phyloP scores from a whole-genome alignment of 2,888 invertebrate genomes.

The Eurytoma californica region DNA sequence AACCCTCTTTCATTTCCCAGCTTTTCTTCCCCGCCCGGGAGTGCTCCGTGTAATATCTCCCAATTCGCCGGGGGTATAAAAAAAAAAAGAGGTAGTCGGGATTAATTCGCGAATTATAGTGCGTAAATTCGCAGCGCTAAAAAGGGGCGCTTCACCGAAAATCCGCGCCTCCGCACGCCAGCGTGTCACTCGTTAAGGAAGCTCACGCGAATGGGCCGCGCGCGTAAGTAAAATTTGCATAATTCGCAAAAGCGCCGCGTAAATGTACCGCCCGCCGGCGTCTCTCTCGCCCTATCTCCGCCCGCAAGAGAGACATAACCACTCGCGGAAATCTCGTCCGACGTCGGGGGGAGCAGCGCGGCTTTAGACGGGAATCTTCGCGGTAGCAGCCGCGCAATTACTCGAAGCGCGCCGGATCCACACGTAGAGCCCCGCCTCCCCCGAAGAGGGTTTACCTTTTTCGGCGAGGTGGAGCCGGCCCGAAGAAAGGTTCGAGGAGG shows the following conservation, averaged over 20 bases:
- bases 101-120: too few species aligned
- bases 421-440: too few species aligned
- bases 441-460: too few species aligned
- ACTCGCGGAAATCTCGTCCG: conserved; percentile 27
- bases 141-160: not conserved
- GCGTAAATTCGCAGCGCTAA: too few species aligned
- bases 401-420: not conserved
- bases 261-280: not conserved
- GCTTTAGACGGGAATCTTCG: not conserved
- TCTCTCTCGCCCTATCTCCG: not conserved
- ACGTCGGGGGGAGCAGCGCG: not conserved
- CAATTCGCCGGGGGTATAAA: too few species aligned
- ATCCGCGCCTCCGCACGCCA: conserved; percentile 1
- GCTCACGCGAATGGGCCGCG: not conserved
- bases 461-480: conserved; percentile 1
- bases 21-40: too few species aligned
- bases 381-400: conserved; percentile 21
- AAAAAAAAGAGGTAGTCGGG: too few species aligned
- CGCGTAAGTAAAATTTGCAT: conserved; percentile 28
- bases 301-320: conserved; percentile 22
- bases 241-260: conserved; percentile 5
- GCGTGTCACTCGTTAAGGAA: not conserved
- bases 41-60: too few species aligned
- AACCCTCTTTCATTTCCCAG: conserved; percentile 7
- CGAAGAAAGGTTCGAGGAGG: conserved; percentile 8